Evolutionary conservation across 2,797 vertebrate genomes (phyloP), one percentile per base, ranked within the genome.

Genomic region (Borostomias antarcticus): DNA sequence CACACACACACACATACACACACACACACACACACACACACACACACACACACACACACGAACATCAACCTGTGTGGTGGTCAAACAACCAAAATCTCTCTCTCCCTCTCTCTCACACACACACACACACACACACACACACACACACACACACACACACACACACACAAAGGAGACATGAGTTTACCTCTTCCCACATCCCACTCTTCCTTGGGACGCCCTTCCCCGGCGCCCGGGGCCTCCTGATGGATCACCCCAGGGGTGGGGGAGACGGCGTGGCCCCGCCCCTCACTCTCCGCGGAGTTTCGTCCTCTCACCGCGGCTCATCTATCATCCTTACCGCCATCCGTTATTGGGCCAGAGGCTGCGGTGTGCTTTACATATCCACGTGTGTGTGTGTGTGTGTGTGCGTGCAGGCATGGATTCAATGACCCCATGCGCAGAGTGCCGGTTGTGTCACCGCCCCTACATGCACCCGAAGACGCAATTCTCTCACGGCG

Each of bases 51-150:
- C 70, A 68, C 67, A 75, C 69, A 69, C 58, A 48, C 65, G 50
- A 73, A 64, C 83, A 58, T 45, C 52, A 13, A 56, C n/a, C n/a
- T n/a, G n/a, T n/a, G n/a, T n/a, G n/a, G n/a, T n/a, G n/a, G n/a
- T n/a, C 43, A 66, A 37, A 64, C 50, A 60, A 62, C 68, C 70
- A 85, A 64, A 80, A 75, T 82, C n/a, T n/a, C n/a, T n/a, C n/a
- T n/a, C n/a, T n/a, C n/a, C n/a, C n/a, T 82, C 66, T 65, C 72
- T 57, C 33, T 60, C 64, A 64, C 60, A 79, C 65, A 69, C 37
- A 60, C 15, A 62, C 62, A 35, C 62, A 69, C 57, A 60, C 51
- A 73, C 62, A 74, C 68, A 80, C 76, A 68, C 67, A 56, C 30
- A 37, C 19, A 78, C 66, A 2, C 17, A 35, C 54, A 33, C 28